Conservation (phyloP, 1,140 invertebrate species). For the Lepidotrigona ventralis region DNA sequence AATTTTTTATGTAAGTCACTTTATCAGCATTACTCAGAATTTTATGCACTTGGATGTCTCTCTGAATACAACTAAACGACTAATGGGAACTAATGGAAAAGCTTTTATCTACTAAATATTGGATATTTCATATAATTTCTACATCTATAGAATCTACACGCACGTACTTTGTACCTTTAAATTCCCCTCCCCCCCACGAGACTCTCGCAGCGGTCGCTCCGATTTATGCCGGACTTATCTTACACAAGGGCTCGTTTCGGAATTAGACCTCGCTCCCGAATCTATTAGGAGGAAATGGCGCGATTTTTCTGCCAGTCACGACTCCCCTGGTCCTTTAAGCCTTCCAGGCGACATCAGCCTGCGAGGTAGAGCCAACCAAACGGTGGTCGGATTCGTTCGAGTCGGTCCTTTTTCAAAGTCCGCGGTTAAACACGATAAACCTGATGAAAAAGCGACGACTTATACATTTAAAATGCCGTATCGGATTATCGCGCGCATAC, state of each 20-base stretch:
- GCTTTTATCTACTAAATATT: too few relatives aligned
- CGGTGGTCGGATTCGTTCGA: constrained; percentile 1
- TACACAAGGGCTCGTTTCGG: background rate
- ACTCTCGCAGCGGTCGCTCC: background rate
- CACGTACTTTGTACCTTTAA: too few relatives aligned
- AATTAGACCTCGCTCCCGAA: constrained; percentile 2
- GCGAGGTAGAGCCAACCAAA: background rate
- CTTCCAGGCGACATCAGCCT: background rate
- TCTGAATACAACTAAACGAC: too few relatives aligned
- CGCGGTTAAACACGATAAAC: constrained; percentile 49
- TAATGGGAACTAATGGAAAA: too few relatives aligned
- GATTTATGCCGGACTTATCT: background rate
- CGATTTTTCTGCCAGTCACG: constrained; percentile 18
- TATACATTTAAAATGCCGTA: constrained; percentile 61
- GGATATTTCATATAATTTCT: too few relatives aligned
- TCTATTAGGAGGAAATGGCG: constrained; percentile 6
- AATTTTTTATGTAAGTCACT: too few relatives aligned
- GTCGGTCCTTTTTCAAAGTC: constrained; percentile 38
- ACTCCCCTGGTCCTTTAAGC: background rate
- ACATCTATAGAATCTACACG: too few relatives aligned
- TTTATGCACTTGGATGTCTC: too few relatives aligned
- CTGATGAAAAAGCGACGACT: constrained; percentile 47
- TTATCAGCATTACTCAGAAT: too few relatives aligned
- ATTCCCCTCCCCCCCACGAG: background rate
- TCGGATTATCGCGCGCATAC: constrained; percentile 49